phyloP scores from a whole-genome alignment of 1,140 invertebrate species.

The Drosophila arawakana region DNA sequence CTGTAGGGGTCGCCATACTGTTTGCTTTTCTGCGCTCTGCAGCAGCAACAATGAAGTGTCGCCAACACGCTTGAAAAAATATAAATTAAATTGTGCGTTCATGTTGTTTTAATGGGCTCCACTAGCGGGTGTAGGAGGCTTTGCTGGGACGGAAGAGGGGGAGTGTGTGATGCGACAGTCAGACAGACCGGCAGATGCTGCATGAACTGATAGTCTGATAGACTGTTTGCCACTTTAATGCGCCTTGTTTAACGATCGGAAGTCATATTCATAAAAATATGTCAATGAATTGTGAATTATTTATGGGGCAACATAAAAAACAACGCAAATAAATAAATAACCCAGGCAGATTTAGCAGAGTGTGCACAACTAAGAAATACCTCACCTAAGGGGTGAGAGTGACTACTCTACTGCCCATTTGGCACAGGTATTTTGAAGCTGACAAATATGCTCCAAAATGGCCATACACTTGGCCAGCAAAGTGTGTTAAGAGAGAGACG shows the following conservation, averaged over 20 bases:
- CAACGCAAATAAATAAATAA: conserved; percentile 69
- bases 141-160: background rate
- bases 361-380: conserved; percentile 20
- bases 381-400: background rate
- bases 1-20: conserved; percentile 38
- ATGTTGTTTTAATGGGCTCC: conserved; percentile 80
- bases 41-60: conserved; percentile 77
- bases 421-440: background rate
- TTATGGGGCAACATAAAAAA: conserved; percentile 61
- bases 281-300: conserved; percentile 83
- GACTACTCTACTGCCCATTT: background rate
- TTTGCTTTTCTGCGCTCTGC: conserved; percentile 47
- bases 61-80: conserved; percentile 80
- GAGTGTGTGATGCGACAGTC: background rate
- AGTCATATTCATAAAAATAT: conserved; percentile 84
- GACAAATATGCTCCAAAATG: conserved; percentile 21
- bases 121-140: background rate
- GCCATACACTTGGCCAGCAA: background rate
- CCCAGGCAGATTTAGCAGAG: background rate
- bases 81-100: conserved; percentile 83
- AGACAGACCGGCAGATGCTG: conserved; percentile 40
- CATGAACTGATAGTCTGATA: conserved; percentile 31
- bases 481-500: conserved; percentile 49
- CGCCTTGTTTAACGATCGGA: conserved; percentile 81
- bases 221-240: conserved; percentile 64